Conservation (phyloP, 2,888 invertebrate genomes). For the Hetaerina titia region DNA sequence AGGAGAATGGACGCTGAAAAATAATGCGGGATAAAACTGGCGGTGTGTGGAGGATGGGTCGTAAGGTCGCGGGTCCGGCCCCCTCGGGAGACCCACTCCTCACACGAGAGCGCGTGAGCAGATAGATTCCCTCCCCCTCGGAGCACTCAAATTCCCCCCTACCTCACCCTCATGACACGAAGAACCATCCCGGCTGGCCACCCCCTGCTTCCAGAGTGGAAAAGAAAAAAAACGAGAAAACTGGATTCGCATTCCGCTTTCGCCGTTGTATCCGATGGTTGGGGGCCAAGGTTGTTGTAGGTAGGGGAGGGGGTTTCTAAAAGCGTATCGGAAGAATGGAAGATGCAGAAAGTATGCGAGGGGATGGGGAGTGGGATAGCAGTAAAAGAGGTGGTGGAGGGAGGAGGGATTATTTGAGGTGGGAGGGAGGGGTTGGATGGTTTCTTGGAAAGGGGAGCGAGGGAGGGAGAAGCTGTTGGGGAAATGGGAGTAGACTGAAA, state of each 20-base stretch:
- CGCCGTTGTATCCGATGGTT: neutral
- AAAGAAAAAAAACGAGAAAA: neutral
- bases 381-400: neutral
- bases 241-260: constrained; percentile 26
- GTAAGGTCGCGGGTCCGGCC: neutral
- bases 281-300: neutral
- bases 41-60: neutral
- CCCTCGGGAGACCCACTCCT: neutral
- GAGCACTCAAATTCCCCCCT: neutral
- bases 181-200: neutral
- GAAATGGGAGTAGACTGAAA: neutral
- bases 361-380: neutral
- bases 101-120: neutral
- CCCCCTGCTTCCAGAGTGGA: neutral
- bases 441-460: neutral
- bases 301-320: neutral
- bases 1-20: neutral
- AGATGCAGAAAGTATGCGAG: neutral
- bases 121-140: too few species aligned
- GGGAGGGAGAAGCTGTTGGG: neutral
- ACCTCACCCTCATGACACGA: constrained; percentile 26
- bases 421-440: neutral
- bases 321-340: neutral
- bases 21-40: neutral
- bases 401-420: too few species aligned